Percentiles rank a stretch among this genome's conserved stretches.
Evolutionary conservation across 2,888 invertebrate genomes (phyloP).

Genomic region (Lymantria monacha): DNA sequence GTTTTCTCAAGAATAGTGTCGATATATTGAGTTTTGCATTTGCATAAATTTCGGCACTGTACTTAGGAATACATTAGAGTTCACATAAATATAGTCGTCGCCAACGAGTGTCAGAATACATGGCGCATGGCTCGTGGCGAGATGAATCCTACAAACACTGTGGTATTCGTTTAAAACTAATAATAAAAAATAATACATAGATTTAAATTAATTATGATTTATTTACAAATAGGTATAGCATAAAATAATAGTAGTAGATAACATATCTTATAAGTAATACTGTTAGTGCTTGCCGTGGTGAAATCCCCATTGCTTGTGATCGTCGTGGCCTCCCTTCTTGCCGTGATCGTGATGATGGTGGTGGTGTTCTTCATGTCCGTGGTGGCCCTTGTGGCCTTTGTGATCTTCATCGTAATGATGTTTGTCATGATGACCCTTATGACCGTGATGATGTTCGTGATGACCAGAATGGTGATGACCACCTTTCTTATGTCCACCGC

Average conservation of each 20-base stretch:
- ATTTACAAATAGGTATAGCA: constrained; percentile 66
- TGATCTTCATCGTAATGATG: constrained; percentile 92
- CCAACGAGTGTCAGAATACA: too few species aligned
- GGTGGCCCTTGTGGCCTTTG: constrained; percentile 90
- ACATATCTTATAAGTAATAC: constrained; percentile 48
- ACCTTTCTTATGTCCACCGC: constrained; percentile 91
- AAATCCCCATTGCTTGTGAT: constrained; percentile 89
- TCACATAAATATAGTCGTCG: too few species aligned
- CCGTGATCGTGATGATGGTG: constrained; percentile 89
- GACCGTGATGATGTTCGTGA: constrained; percentile 89
- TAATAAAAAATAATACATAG: neutral
- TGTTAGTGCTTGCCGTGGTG: constrained; percentile 81
- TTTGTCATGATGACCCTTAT: constrained; percentile 91
- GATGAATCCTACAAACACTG: neutral
- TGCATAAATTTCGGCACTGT: too few species aligned
- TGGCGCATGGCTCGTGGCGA: too few species aligned
- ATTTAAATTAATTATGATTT: constrained; percentile 41
- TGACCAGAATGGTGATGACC: constrained; percentile 89
- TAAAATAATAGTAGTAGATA: constrained; percentile 36
- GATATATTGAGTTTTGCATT: too few species aligned
- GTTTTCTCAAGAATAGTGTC: too few species aligned
- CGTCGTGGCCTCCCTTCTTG: constrained; percentile 89
- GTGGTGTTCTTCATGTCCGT: constrained; percentile 89
- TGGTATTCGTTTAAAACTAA: neutral
- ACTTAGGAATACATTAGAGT: too few species aligned